Evolutionary conservation across 2,797 vertebrate species (phyloP), one percentile per base, ranked within the genome.

Genomic region (Myoxocephalus aenaeus): DNA sequence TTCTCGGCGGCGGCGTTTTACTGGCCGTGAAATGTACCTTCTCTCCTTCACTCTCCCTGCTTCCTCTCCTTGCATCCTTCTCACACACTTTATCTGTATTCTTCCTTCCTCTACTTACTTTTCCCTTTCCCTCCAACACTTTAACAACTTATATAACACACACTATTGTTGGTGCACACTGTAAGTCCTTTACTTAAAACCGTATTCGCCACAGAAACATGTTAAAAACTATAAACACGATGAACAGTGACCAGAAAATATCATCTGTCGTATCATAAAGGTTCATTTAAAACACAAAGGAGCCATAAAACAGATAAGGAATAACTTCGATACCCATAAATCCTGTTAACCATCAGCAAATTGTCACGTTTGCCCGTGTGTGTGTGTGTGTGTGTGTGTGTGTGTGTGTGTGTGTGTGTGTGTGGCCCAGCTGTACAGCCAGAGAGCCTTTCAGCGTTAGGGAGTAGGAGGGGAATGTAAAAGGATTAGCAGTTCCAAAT

Each of bases 21-120:
- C 92, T 82, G 83, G 82, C 78, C 86, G 63, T 90, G 89, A 92
- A 93, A 93, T 88, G 82, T 89, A 90, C 63, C 56, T 40, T 68
- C 54, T 68, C 81, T 87, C 84, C 80, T 77, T 86, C 87, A 56
- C 69, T 65, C 65, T 4, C 57, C 25, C 27, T 8, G 42, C 46
- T 1, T 40, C 67, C 58, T 38, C 46, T 58, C 18, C 51, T 71
- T 29, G 18, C 59, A 17, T 40, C 32, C 51, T 11, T 57, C 40
- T 25, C 25, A 13, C 48, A 1, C 53, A 7, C 48, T 48, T 18
- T 8, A 3, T 20, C 10, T 22, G 7, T 20, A 3, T 13, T 1
- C 20, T 34, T 34, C 57, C 58, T 38, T 11, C 29, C 18, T 58
- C 18, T 42, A 3, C 46, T 50, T 50, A 20, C 7, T 50, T 10